phyloP scores from a whole-genome alignment of 2,888 invertebrate species.

The Hemaris fuciformis region DNA sequence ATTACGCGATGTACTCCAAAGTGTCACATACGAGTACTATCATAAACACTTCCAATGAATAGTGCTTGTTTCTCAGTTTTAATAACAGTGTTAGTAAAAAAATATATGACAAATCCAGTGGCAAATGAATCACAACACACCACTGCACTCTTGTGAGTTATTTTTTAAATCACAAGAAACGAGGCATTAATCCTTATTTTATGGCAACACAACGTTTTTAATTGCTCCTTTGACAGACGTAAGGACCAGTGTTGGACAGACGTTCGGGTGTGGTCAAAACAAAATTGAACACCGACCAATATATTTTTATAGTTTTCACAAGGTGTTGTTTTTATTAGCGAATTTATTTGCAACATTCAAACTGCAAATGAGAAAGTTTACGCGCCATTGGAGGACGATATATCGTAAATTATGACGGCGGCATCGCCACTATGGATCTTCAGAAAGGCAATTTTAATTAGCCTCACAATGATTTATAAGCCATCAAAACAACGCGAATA shows the following conservation, averaged over 20 bases:
- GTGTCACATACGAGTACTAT: too few relatives aligned
- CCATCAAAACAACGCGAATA: conserved; percentile 59
- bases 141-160: conserved; percentile 26
- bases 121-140: conserved; percentile 29
- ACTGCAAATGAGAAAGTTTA: conserved; percentile 78
- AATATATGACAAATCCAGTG: not conserved
- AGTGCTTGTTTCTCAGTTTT: too few relatives aligned
- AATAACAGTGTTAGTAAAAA: not conserved
- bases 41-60: too few relatives aligned
- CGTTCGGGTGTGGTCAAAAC: conserved; percentile 71
- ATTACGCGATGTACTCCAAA: too few relatives aligned
- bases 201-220: conserved; percentile 72
- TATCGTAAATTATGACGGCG: conserved; percentile 75
- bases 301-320: conserved; percentile 70
- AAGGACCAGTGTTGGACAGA: conserved; percentile 57
- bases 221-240: conserved; percentile 79
- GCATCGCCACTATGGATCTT: conserved; percentile 56
- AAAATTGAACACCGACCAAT: conserved; percentile 68
- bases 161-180: conserved; percentile 52
- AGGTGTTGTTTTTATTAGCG: conserved; percentile 74
- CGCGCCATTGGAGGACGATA: conserved; percentile 60
- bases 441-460: conserved; percentile 72
- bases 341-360: conserved; percentile 64
- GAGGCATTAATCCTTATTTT: conserved; percentile 63
- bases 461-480: conserved; percentile 67